A percentile compares a stretch with the other conserved stretches of the same genome.
phyloP scores from a whole-genome alignment of 30 jellyfish, hydroid and myxozoan species.

The Pelagia noctiluca region DNA sequence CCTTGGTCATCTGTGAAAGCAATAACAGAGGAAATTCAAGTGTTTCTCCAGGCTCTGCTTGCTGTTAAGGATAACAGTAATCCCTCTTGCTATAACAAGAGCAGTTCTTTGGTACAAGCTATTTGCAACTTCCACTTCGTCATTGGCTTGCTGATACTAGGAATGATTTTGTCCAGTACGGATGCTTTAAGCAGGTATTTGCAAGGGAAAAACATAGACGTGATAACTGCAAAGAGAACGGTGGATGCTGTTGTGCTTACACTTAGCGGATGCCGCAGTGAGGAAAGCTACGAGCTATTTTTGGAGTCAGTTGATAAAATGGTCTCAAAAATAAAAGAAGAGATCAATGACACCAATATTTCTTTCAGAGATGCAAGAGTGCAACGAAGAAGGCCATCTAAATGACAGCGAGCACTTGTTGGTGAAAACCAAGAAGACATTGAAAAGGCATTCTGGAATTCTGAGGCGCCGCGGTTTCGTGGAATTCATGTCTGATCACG shows the following conservation, averaged over 20 bases:
- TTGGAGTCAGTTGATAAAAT: neutral
- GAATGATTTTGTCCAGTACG: constrained; percentile 31
- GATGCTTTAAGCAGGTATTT: constrained; percentile 46
- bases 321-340: constrained; percentile 22
- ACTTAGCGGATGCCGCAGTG: neutral
- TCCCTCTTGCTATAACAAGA: constrained; percentile 16
- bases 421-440: constrained; percentile 16
- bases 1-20: constrained; percentile 31
- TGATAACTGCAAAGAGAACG: constrained; percentile 42
- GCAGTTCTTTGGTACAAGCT: constrained; percentile 24
- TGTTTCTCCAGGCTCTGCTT: constrained; percentile 36
- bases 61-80: constrained; percentile 3
- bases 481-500: no score
- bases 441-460: no score
- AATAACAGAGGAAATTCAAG: constrained; percentile 30
- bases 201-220: constrained; percentile 51
- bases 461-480: no score
- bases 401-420: constrained; percentile 41
- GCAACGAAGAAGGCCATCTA: constrained; percentile 48
- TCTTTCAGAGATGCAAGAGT: constrained; percentile 40
- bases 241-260: neutral
- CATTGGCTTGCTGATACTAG: constrained; percentile 19
- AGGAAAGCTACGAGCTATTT: neutral
- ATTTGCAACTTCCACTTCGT: constrained; percentile 30
- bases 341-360: constrained; percentile 24